Base-by-base conservation (phyloP, 2,888 invertebrate genomes). In the Pterobdella sp. region DNA sequence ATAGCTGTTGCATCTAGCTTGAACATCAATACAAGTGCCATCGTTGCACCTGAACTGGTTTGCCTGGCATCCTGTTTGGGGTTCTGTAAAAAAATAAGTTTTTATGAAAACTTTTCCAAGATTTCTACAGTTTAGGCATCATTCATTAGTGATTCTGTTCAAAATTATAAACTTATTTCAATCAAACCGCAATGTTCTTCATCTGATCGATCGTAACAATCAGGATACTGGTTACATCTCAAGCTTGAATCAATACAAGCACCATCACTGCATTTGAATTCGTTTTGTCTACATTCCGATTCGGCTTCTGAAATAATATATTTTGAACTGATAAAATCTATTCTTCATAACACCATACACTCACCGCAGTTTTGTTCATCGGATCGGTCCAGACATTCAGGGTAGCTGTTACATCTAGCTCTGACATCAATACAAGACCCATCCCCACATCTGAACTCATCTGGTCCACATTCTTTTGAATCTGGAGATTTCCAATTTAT, bases 1-100 rank as follows among this genome's bases (percentile, higher is more conserved):
- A 78, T 94, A 93, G 0, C 91, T 90, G 82, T 96, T 95, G 82
- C 96, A 77, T 49, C 66, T 52, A 29, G 49, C 31, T 14, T 65
- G 26, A 34, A 31, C 14, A 56, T 74, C 74, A 31, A 77, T 68
- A 37, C 77, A 77, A 14, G 34, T 26, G 1, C 77, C 76, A 70
- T 75, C 72, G 0, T 72, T 69, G 72, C 77, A 77, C 14, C 71
- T 69, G 72, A 76, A 75, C 72, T 76, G 60, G 31, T 65, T 31
- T 10, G 70, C 68, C 7, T 42, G 63, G 68, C 76, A 76, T 63
- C 22, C 34, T n/a, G 37, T 10, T 14, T 35, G 34, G 29, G 34
- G 73, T 49, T n/a, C 60, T 42, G 35, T 56, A 4, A 26, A 3
- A 56, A 3, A 26, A 56, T n/a, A n/a, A n/a, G n/a, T n/a, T n/a